phyloP scores from a whole-genome alignment of 1,140 invertebrate genomes.

The Propsilocerus akamusi region DNA sequence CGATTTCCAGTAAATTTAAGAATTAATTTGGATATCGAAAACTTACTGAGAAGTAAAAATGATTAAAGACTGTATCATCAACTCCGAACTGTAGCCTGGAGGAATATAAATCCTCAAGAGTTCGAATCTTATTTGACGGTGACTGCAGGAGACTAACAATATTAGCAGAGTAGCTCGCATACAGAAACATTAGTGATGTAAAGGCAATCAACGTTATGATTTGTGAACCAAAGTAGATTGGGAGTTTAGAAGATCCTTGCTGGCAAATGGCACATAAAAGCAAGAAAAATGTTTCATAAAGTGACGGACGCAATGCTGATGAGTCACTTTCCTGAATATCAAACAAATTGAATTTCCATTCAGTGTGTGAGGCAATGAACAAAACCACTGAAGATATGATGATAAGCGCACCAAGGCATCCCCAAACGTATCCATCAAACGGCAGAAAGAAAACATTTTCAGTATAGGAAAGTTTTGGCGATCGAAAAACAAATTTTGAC shows the following conservation, averaged over 20 bases:
- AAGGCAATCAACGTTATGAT: constrained; percentile 31
- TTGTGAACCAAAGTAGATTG: constrained; percentile 28
- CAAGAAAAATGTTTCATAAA: constrained; percentile 24
- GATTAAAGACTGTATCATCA: constrained; percentile 38
- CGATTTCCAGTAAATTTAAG: background rate
- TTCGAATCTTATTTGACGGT: constrained; percentile 35
- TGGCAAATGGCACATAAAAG: constrained; percentile 30
- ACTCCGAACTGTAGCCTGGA: constrained; percentile 36
- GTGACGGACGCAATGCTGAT: background rate
- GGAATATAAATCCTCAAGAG: constrained; percentile 32
- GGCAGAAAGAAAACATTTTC: constrained; percentile 41
- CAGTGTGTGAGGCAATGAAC: constrained; percentile 16
- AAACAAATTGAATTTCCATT: background rate
- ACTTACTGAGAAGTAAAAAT: constrained; percentile 39
- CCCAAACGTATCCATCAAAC: constrained; percentile 37
- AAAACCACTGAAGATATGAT: constrained; percentile 24
- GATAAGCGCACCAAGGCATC: constrained; percentile 27
- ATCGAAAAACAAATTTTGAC: constrained; percentile 40
- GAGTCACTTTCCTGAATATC: background rate
- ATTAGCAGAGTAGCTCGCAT: constrained; percentile 35
- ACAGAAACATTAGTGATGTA: constrained; percentile 25
- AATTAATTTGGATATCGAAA: background rate
- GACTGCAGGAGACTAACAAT: constrained; percentile 44
- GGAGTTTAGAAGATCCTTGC: constrained; percentile 29
- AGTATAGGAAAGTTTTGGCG: constrained; percentile 43